These are phyloP conservation scores for Drosophila biarmipes DNA, from an alignment of 1,140 invertebrate species.

Conservation along the genomic window DNA sequence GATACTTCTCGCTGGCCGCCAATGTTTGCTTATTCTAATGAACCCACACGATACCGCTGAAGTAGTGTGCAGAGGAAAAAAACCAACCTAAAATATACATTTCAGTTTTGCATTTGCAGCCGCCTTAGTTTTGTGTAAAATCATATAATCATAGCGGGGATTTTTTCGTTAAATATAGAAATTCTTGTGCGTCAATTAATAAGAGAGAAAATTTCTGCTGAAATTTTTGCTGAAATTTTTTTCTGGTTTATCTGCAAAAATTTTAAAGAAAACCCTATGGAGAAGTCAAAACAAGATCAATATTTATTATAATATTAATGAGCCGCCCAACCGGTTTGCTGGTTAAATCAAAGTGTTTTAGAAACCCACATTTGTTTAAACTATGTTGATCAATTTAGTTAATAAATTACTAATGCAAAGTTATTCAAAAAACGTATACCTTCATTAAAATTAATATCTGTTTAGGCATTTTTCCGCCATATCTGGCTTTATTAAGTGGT, in stretches of 20 bases:
- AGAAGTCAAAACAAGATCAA: neutral
- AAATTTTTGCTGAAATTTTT: neutral
- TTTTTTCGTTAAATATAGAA: neutral
- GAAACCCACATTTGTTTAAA: neutral
- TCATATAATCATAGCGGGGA: neutral
- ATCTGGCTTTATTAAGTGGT: no score
- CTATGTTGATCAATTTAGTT: no score
- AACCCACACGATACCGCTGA: slow-evolving; percentile 29
- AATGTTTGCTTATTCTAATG: slow-evolving; percentile 77
- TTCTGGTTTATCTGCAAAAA: neutral
- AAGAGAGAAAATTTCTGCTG: neutral
- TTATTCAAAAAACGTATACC: no score
- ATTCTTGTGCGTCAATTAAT: neutral
- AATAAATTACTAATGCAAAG: no score
- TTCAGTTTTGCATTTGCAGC: neutral
- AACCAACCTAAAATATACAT: neutral
- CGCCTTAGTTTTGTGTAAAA: neutral
- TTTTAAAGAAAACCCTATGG: neutral
- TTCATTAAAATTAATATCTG: neutral
- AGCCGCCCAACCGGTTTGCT: neutral
- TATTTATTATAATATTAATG: neutral
- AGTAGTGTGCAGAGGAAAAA: slow-evolving; percentile 7
- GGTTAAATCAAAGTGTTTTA: neutral
- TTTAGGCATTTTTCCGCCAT: neutral
- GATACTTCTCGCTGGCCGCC: slow-evolving; percentile 9